Base-by-base conservation (phyloP, 92 coral and sea anemone genomes). In the Metridium senile region DNA sequence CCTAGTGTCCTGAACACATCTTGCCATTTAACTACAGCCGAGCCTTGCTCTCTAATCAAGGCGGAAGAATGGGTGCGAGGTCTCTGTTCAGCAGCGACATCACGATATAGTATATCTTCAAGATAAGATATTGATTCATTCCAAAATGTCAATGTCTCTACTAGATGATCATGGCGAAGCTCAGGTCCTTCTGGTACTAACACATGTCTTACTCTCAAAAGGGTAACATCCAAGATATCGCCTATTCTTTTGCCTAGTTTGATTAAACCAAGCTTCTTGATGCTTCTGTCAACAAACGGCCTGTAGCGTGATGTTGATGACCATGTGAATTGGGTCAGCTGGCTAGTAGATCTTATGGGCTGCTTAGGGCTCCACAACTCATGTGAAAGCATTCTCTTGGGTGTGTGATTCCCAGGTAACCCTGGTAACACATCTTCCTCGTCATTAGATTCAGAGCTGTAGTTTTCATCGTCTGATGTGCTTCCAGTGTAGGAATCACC, bases 241-340 rank as follows among this genome's bases (percentile, higher is more conserved):
- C 88, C 85, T 16, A 94, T 66, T 73, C 97, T 87, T 76, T 94
- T 84, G 18, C 95, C 98, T 28, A 94, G 87, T 46, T 83, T 89
- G n/a, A 88, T 84, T 35, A 94, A 62, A 11, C 98, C 97, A 97
- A 92, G 84, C 67, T 89, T 94, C 81, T 94, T 94, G 43, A 94
- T 92, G 65, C 88, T 87, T 43, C 86, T 86, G 70, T 94, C 97
- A 19, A 92, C 98, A 89, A 94, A 94, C 11, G 90, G 93, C 21
- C 97, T 78, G 76, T 94, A 94, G 32, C 98, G 82, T 34, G 93
- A 89, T 8, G 98, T 94, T 28, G 92, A 85, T 46, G 93, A 73
- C 84, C 84, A 85, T 4, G 59, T 77, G 52, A 83, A 81, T 56
- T 84, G 85, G 0, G 97, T 81, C 63, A 85, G 31, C 34, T 74